phyloP scores from a whole-genome alignment of 2,113 vertebrate species.

The Aphyosemion australe region DNA sequence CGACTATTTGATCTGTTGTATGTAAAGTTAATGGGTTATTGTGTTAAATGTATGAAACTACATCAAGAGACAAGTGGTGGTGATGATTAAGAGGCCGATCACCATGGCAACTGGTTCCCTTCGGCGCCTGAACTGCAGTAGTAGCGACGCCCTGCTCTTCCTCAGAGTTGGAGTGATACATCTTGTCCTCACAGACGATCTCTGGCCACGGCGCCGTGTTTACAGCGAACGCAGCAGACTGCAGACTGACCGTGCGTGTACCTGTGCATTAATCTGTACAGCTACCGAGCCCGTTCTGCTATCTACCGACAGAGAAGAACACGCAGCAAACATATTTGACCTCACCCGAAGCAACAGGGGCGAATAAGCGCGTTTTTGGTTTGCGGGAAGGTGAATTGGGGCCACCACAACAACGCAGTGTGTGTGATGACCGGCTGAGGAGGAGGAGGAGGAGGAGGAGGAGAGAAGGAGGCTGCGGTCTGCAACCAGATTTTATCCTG shows the following conservation, averaged over 20 bases:
- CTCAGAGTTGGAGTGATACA: constrained; percentile 35
- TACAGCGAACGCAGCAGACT: constrained; percentile 73
- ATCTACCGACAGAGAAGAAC: constrained; percentile 18
- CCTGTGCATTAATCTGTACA: constrained; percentile 53
- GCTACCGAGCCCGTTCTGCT: not conserved
- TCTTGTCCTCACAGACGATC: constrained; percentile 54
- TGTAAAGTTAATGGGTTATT: too few species aligned
- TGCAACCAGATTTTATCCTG: constrained; percentile 64
- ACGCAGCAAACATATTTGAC: not conserved
- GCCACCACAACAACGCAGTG: constrained; percentile 63
- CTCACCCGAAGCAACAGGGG: not conserved
- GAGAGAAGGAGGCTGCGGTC: constrained; percentile 68
- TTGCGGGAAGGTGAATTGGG: constrained; percentile 37
- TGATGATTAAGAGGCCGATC: constrained; percentile 19
- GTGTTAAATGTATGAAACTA: too few species aligned
- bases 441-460: constrained; percentile 63
- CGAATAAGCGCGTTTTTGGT: constrained; percentile 1
- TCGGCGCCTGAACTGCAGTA: constrained; percentile 32
- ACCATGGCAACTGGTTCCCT: constrained; percentile 51
- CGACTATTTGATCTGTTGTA: too few species aligned
- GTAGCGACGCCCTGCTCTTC: constrained; percentile 43
- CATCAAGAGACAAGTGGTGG: not conserved
- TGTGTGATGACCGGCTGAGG: constrained; percentile 68
- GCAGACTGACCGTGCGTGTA: constrained; percentile 56
- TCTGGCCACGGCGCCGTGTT: constrained; percentile 77